phyloP scores from a whole-genome alignment of 2,113 vertebrate genomes.

The Accipiter cooperii region DNA sequence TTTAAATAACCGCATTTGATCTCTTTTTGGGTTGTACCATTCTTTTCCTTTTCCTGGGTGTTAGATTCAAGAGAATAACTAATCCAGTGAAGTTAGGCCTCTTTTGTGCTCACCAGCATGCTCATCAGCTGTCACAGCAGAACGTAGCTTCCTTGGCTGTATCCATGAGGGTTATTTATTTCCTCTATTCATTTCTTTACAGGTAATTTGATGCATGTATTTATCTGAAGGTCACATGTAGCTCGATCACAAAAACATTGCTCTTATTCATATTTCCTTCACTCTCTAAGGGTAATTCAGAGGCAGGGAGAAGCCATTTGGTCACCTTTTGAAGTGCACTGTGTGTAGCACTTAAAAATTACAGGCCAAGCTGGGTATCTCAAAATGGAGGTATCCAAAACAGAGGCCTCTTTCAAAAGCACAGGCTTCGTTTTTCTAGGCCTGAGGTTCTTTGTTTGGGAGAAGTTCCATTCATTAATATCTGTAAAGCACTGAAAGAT shows the following conservation, averaged over 20 bases:
- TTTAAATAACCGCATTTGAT: conserved; percentile 47
- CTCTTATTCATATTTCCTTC: not conserved
- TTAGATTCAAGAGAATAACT: not conserved
- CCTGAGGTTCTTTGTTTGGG: not conserved
- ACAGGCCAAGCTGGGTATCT: not conserved
- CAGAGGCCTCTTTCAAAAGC: conserved; percentile 7
- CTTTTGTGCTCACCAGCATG: not conserved
- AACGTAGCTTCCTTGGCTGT: not conserved
- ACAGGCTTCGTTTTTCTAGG: not conserved
- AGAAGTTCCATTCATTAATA: not conserved
- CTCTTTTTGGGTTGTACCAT: not conserved
- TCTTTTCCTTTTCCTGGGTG: not conserved
- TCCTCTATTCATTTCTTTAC: not conserved
- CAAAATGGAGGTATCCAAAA: not conserved
- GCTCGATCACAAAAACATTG: not conserved
- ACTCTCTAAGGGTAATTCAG: not conserved
- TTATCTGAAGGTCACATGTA: not conserved
- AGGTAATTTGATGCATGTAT: not conserved
- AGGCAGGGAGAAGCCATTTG: not conserved
- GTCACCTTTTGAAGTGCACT: not conserved
- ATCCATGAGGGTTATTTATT: not conserved
- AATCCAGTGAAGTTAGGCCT: not conserved
- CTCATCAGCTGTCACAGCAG: not conserved
- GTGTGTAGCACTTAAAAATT: not conserved
- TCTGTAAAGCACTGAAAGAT: not conserved